These are phyloP conservation scores for Linyphia triangularis DNA, from an alignment of 2,888 invertebrate genomes.

Conservation along the genomic window DNA sequence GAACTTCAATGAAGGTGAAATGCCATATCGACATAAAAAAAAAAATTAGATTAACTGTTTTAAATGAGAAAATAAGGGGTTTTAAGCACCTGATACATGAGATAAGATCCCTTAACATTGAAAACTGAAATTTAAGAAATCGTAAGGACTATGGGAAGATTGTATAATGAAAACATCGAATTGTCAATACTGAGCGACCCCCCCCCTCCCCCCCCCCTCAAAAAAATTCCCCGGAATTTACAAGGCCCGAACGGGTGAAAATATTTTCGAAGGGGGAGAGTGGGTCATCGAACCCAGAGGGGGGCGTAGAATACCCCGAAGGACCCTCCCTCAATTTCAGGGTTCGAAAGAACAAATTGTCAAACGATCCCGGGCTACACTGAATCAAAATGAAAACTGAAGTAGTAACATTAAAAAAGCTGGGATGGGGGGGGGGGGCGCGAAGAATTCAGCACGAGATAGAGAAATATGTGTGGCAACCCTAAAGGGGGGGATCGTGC, in stretches of 20 bases:
- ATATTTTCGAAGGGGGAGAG: not conserved
- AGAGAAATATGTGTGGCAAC: constrained; percentile 40
- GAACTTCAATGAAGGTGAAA: too few species aligned
- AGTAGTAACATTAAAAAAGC: not conserved
- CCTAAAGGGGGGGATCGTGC: constrained; percentile 51
- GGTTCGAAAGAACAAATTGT: not conserved
- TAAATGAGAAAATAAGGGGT: too few species aligned
- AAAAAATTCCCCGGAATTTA: not conserved
- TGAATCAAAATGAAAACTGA: not conserved
- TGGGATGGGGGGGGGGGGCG: constrained; percentile 2
- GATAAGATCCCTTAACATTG: too few species aligned
- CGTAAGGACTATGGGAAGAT: too few species aligned
- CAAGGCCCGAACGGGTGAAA: not conserved
- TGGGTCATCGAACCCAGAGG: constrained; percentile 14
- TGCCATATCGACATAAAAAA: too few species aligned
- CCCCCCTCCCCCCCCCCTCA: too few species aligned
- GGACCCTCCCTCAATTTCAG: constrained; percentile 16
- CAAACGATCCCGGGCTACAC: not conserved
- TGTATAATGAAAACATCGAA: too few species aligned
- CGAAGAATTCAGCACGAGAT: constrained; percentile 65
- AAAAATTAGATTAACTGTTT: too few species aligned
- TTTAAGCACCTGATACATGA: too few species aligned
- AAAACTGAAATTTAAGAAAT: too few species aligned
- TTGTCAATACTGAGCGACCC: too few species aligned
- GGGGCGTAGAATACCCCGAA: not conserved